Percentiles rank a stretch among this genome's conserved stretches.
phyloP scores from a whole-genome alignment of 1,140 invertebrate species.

The Procambarus clarkii region DNA sequence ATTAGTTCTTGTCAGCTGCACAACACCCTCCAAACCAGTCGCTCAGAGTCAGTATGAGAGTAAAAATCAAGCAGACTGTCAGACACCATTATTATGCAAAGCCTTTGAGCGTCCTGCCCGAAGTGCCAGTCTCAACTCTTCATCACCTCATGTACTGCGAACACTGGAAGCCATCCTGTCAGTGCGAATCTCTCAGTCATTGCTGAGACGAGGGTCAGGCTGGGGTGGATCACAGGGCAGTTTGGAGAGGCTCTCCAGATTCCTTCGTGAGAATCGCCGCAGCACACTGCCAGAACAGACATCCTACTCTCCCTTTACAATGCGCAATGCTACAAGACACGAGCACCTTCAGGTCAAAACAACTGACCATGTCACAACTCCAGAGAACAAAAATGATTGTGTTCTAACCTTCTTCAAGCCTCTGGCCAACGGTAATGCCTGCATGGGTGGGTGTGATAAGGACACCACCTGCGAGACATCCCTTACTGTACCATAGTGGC shows the following conservation, averaged over 20 bases:
- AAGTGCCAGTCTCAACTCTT: conserved; percentile 55
- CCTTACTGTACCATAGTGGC: not conserved
- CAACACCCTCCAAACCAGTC: not conserved
- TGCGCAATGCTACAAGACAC: not conserved
- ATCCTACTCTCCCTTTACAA: conserved; percentile 7
- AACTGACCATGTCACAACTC: not conserved
- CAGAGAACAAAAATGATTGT: conserved; percentile 8
- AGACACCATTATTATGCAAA: conserved; percentile 67
- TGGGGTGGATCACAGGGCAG: conserved; percentile 58
- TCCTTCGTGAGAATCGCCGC: conserved; percentile 52
- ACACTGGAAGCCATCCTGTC: conserved; percentile 71
- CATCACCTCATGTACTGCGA: conserved; percentile 63
- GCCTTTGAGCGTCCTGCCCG: conserved; percentile 70
- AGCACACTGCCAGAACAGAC: not conserved
- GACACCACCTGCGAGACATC: conserved; percentile 31
- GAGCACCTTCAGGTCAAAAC: not conserved
- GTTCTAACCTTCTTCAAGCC: conserved; percentile 48
- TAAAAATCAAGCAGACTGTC: conserved; percentile 42
- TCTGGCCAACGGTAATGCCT: conserved; percentile 43
- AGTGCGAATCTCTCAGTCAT: conserved; percentile 61
- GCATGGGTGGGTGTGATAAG: conserved; percentile 23
- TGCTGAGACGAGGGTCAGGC: conserved; percentile 48
- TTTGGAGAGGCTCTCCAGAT: conserved; percentile 44
- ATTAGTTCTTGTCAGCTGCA: conserved; percentile 16
- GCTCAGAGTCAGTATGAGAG: not conserved